Evolutionary conservation across 2,797 vertebrate species (phyloP), one percentile per base, ranked within the genome.

Genomic region (Hypotaenidia okinawae): DNA sequence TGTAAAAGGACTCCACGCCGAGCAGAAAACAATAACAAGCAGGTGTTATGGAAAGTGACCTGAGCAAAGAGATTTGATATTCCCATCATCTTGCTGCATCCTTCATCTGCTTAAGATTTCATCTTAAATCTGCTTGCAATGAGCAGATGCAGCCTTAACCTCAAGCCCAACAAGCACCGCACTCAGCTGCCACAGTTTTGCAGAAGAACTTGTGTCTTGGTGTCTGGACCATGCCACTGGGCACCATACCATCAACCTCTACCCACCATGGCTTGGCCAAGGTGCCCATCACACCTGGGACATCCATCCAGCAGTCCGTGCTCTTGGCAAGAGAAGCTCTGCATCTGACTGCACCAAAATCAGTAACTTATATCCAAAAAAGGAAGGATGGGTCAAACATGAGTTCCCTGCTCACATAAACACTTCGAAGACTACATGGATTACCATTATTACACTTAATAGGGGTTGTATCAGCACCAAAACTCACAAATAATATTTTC

Each of bases 111-210:
- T 55, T 58, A 35, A 35, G 35, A 35, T 35, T 35, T 35, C 35
- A 35, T 35, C 76, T 78, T 69, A 14, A 63, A 75, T 32, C 66
- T 87, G 57, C 61, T 77, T 84, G 57, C 79, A n/a, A 22, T 0
- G 27, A 73, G 82, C 80, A 89, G 73, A 84, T 35, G 55, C 41
- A 58, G 84, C 37, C 49, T 19, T 4, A 8, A 33, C 67, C 70
- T 33, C 0, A 1, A 45, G 64, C 7, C 41, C 35, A 7, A 10
- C 43, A 39, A 39, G n/a, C 0, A 0, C 17, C 0, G 0, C 0
- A 5, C 8, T 54, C 55, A n/a, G 17, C 68, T 52, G 74, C 64
- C 30, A 55, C 10, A 23, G 4, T 45, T 58, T 33, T 8, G 39
- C n/a, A 39, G 32, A 4, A 2, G 67, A 64, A 45, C 28, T 78